phyloP scores from a whole-genome alignment of 2,888 invertebrate genomes.

The Prosapia bicincta region DNA sequence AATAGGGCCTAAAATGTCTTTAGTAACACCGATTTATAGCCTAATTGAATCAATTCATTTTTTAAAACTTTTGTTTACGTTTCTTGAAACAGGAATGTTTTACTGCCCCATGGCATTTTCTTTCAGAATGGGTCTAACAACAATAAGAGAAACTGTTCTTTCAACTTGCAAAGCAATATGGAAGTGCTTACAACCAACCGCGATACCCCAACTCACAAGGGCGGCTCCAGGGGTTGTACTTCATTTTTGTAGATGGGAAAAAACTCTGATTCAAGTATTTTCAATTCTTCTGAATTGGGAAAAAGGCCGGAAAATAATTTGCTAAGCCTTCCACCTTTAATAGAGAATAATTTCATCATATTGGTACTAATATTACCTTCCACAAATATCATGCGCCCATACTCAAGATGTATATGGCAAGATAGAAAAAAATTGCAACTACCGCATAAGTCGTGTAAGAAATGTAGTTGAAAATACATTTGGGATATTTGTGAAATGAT shows the following conservation, averaged over 20 bases:
- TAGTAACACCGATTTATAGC: background rate
- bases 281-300: conserved; percentile 16
- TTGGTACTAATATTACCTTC: too few species aligned
- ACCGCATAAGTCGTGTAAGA: conserved; percentile 18
- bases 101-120: conserved; percentile 18
- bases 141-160: conserved; percentile 17
- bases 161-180: conserved; percentile 20
- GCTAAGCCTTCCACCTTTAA: conserved; percentile 36
- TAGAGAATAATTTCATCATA: too few species aligned
- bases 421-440: conserved; percentile 20
- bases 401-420: conserved; percentile 20
- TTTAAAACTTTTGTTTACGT: conserved; percentile 9
- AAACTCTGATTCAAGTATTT: conserved; percentile 20
- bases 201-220: conserved; percentile 21
- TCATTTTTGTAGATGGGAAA: conserved; percentile 24
- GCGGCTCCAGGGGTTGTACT: too few species aligned
- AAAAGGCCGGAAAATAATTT: conserved; percentile 4
- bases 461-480: conserved; percentile 23
- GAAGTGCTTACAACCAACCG: conserved; percentile 8
- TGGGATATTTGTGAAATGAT: conserved; percentile 14
- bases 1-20: background rate
- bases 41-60: background rate
- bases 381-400: conserved; percentile 31
- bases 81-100: conserved; percentile 21
- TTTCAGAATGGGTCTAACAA: conserved; percentile 17